Base-by-base conservation (phyloP, 2,888 invertebrate genomes). In the Drosophila helvetica region DNA sequence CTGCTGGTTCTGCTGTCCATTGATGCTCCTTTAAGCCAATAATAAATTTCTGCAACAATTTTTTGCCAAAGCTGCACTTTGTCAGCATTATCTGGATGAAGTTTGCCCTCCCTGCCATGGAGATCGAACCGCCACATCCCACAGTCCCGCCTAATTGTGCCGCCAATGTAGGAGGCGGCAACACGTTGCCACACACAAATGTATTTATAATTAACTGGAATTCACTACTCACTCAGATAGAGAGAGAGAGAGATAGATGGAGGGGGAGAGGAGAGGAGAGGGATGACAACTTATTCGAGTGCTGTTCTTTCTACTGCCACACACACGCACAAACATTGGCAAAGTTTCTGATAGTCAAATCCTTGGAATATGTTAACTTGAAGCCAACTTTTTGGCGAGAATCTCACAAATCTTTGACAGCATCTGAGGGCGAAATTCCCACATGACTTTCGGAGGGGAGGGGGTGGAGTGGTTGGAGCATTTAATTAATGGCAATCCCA, bases 31-130 rank as follows among this genome's bases (percentile, higher is more conserved):
- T 71, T 84, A 87, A 84, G 84, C 86, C 88, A 84, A 84, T 87
- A 84, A 84, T 85, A 84, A 85, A 84, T 84, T 87, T 87, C 75
- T 71, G 70, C 77, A 76, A 79, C 82, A 87, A 87, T 87, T 81
- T 81, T 76, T 70, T 74, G 72, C 72, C 66, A 81, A 85, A 85
- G 85, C 88, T 87, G 88, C 86, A 84, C 77, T 87, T 87, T 76
- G 81, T 84, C 84, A 85, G 84, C 75, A 81, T 85, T 87, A 86
- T 81, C 59, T 48, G 52, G 43, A 42, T 64, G 45, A 48, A 64
- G 53, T 48, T 47, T 61, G 55, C 56, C 17, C 17, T 12, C n/a
- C 30, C 30, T 33, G 2, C 15, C 38, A 15, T 38, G 38, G 38
- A 2, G 25, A 60, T 77, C 59, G 63, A 76, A 72, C 52, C 59